phyloP scores from a whole-genome alignment of 2,113 vertebrate species.

The Chauna torquata region DNA sequence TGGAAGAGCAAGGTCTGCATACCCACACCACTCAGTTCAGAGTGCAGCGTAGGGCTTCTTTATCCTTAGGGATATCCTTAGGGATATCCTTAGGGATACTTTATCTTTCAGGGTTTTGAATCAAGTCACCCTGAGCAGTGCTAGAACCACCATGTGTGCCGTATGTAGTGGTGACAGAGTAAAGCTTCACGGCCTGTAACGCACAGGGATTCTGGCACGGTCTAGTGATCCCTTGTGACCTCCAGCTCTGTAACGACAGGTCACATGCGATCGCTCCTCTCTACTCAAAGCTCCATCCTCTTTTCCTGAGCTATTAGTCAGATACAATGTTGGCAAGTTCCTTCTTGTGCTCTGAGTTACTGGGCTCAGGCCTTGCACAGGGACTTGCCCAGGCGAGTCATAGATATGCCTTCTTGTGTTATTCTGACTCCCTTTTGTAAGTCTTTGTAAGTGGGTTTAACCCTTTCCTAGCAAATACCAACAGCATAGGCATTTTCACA shows the following conservation, averaged over 20 bases:
- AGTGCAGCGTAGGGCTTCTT: neutral
- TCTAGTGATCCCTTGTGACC: neutral
- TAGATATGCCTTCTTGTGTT: accelerated
- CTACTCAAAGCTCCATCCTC: neutral
- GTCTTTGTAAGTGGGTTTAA: accelerated
- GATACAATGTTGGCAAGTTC: neutral
- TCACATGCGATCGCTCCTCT: neutral
- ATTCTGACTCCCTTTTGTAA: neutral
- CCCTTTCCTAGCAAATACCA: neutral
- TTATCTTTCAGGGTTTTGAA: neutral
- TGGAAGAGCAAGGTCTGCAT: neutral
- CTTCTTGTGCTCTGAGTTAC: neutral
- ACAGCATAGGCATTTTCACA: neutral
- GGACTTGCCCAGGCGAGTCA: neutral
- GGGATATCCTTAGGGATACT: neutral
- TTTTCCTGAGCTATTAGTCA: neutral
- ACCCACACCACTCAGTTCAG: neutral
- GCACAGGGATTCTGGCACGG: accelerated
- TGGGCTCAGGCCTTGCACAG: neutral
- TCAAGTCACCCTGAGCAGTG: neutral
- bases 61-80: neutral
- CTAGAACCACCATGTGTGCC: accelerated
- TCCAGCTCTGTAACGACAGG: neutral
- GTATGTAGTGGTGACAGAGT: accelerated
- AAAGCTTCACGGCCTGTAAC: neutral